Evolutionary conservation across 2,113 vertebrate genomes (phyloP).

Genomic region (Tursiops truncatus): DNA sequence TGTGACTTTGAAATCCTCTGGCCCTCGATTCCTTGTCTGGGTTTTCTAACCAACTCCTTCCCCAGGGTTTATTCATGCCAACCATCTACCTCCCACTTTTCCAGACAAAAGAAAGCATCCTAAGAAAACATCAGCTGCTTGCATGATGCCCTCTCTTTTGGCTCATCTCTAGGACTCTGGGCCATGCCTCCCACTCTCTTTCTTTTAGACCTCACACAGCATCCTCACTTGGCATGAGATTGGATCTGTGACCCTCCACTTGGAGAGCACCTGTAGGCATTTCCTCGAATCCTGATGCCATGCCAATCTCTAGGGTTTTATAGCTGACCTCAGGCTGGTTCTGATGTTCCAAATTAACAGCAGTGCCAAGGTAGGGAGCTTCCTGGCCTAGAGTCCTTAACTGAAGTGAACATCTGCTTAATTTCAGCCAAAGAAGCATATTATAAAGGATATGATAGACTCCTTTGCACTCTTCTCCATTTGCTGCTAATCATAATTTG

Average conservation of each 20-base stretch:
- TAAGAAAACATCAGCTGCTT: neutral
- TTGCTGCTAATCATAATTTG: constrained; percentile 12
- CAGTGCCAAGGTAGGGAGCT: neutral
- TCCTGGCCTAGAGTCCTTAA: neutral
- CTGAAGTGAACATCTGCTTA: neutral
- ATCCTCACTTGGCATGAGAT: neutral
- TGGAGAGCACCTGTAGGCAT: neutral
- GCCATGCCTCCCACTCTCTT: neutral
- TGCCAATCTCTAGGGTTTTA: neutral
- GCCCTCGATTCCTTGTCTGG: neutral
- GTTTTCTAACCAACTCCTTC: neutral
- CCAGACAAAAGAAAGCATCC: neutral
- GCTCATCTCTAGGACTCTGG: neutral
- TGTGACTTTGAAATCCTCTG: constrained; percentile 2
- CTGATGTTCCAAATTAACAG: neutral
- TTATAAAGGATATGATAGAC: neutral
- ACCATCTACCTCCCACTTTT: neutral
- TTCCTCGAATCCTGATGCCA: neutral
- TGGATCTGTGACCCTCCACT: neutral
- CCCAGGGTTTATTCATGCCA: neutral
- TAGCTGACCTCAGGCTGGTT: neutral
- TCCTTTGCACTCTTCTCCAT: neutral
- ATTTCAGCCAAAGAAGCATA: neutral
- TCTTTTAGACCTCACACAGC: neutral
- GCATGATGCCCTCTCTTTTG: neutral